A percentile compares a stretch with the other conserved stretches of the same genome.
These are phyloP conservation scores for Blastobasis lacticolella DNA, from an alignment of 2,888 invertebrate species.

Conservation along the genomic window DNA sequence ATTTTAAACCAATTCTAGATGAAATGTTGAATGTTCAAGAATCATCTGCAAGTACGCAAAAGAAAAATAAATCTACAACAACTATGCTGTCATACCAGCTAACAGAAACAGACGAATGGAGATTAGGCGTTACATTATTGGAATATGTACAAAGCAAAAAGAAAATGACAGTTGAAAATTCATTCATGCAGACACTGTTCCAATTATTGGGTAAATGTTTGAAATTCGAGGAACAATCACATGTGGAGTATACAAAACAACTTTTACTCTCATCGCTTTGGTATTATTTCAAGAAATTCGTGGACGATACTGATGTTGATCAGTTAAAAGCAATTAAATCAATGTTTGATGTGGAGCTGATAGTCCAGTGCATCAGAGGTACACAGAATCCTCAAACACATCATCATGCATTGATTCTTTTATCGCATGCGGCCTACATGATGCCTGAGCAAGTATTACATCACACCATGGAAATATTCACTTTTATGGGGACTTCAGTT, in stretches of 20 bases:
- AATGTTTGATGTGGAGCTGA: constrained; percentile 80
- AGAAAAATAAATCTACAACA: constrained; percentile 57
- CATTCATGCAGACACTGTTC: constrained; percentile 84
- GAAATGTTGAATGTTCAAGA: constrained; percentile 73
- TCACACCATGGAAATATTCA: constrained; percentile 97
- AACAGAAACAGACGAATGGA: constrained; percentile 82
- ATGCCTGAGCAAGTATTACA: constrained; percentile 90
- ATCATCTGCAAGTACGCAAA: constrained; percentile 42
- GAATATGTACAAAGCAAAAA: constrained; percentile 91
- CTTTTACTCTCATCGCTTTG: constrained; percentile 85
- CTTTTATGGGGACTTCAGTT: constrained; percentile 96
- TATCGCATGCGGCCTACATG: constrained; percentile 85
- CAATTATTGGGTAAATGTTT: constrained; percentile 85
- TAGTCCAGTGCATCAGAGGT: constrained; percentile 91
- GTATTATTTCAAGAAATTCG: constrained; percentile 78
- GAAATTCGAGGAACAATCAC: constrained; percentile 85
- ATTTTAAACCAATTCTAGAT: constrained; percentile 74
- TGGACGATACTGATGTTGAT: constrained; percentile 48
- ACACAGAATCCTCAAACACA: constrained; percentile 97
- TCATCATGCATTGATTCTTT: constrained; percentile 90
- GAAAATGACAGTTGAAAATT: constrained; percentile 79
- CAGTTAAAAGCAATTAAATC: constrained; percentile 60
- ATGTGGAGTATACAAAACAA: constrained; percentile 92
- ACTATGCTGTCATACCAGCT: constrained; percentile 74
- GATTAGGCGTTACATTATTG: constrained; percentile 83